Conservation (phyloP, 2,888 invertebrate genomes). For the Luffia ferchaultella region DNA sequence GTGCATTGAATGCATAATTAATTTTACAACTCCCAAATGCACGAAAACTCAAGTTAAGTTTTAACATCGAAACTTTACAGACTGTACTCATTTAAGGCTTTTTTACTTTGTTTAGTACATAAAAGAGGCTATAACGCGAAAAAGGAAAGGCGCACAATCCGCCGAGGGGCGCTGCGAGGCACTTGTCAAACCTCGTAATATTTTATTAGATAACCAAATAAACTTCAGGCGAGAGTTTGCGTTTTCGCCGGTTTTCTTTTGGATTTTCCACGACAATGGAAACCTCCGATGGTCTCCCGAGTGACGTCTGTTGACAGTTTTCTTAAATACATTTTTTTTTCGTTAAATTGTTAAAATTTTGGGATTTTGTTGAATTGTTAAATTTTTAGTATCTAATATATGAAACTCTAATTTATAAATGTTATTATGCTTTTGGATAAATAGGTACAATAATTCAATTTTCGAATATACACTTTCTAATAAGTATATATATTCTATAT, state of each 20-base stretch:
- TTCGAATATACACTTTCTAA: too few relatives aligned
- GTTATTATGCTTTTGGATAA: too few relatives aligned
- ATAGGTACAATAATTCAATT: too few relatives aligned
- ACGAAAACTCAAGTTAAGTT: neutral
- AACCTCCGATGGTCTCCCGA: neutral
- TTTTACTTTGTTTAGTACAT: constrained; percentile 25
- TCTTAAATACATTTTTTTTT: neutral
- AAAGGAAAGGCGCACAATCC: constrained; percentile 22
- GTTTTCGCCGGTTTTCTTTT: constrained; percentile 22
- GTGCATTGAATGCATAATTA: neutral
- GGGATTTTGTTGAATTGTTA: too few relatives aligned
- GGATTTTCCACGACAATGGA: constrained; percentile 4
- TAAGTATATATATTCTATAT: too few relatives aligned
- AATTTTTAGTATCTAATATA: too few relatives aligned
- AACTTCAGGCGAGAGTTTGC: constrained; percentile 36
- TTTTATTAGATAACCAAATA: constrained; percentile 65
- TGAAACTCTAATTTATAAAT: too few relatives aligned
- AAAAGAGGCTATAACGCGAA: constrained; percentile 38
- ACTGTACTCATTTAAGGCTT: constrained; percentile 8
- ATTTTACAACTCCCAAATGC: neutral
- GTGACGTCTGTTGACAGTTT: neutral
- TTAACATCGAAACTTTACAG: neutral
- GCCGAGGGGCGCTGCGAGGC: constrained; percentile 41
- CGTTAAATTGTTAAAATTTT: too few relatives aligned
- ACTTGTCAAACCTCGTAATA: constrained; percentile 62